These are phyloP conservation scores for Chelonoidis abingdonii DNA, from an alignment of 2,113 vertebrate genomes.

Conservation along the genomic window DNA sequence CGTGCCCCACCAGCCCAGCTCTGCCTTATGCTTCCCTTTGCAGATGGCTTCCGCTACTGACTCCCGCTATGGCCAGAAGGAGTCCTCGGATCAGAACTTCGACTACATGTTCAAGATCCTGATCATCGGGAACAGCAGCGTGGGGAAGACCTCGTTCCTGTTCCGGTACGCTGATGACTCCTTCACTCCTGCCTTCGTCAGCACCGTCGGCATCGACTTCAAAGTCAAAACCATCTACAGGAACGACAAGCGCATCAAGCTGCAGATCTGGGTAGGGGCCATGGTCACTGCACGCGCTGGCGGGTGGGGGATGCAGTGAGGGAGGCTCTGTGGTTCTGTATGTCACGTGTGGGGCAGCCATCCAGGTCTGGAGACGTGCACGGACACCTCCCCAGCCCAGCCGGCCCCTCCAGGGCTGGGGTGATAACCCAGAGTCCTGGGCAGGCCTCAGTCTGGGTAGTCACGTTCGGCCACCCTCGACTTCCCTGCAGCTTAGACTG, in stretches of 20 bases:
- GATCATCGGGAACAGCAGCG: conserved; percentile 92
- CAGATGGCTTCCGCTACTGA: conserved; percentile 97
- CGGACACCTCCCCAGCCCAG: neutral
- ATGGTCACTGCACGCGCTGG: neutral
- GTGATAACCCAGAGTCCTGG: no score
- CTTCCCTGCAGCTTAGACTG: neutral
- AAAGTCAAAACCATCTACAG: conserved; percentile 93
- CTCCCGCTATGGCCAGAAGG: conserved; percentile 91
- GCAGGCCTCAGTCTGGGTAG: neutral
- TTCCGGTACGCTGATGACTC: conserved; percentile 91
- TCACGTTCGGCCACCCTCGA: neutral
- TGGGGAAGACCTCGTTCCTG: conserved; percentile 92
- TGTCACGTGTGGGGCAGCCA: neutral
- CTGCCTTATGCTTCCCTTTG: neutral
- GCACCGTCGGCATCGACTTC: conserved; percentile 92
- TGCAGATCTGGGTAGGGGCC: conserved; percentile 89
- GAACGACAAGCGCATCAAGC: conserved; percentile 91
- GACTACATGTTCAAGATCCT: conserved; percentile 94
- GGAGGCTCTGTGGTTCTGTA: neutral
- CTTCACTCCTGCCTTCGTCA: conserved; percentile 90
- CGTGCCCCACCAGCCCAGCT: neutral
- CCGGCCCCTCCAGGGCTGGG: neutral
- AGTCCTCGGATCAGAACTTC: conserved; percentile 90
- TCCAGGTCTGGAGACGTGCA: neutral
- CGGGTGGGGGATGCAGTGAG: no score